Base-by-base conservation (phyloP, 1,140 invertebrate genomes). In the Drosophila melanica region DNA sequence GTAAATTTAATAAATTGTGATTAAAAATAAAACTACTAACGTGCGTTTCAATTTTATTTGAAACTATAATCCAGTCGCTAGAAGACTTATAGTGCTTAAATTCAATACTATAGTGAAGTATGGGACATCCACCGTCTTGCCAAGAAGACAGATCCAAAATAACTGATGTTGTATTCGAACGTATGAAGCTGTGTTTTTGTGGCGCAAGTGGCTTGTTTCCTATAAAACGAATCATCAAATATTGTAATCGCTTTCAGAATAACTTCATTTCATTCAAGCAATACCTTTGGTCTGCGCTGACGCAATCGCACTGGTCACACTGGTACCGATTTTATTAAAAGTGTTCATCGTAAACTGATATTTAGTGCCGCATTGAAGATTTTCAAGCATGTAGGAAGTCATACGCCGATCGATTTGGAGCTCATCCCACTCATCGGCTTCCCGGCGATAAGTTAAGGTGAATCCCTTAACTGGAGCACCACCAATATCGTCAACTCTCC, bases 251-350 rank as follows among this genome's bases (percentile, higher is more conserved):
- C n/a, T 12, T 33, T 9, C 12, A 33, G 4, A 18, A 41, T 5
- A 48, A 20, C 11, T 9, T 8, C 27, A 23, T 14, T 5, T 9
- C 5, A 8, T 4, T 9, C 1, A 2, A 7, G 10, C 50, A 1
- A 14, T 57, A 86, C 79, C 90, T 91, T 94, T 94, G 7, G 95
- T 96, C 64, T 93, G 93, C 0, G 93, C 93, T 27, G 92, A 93
- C 42, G 94, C 92, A 27, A 94, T 91, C 3, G 93, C 75, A 81
- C 95, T 96, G 0, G 95, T 93, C 1, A 94, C 93, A 66, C 95
- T 96, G 58, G 92, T 94, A 2, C 96, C 96, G 18, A 96, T 94
- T 92, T 94, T 95, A 77, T 96, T 96, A 79, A 94, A 94, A 0
- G 95, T 94, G 0, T 93, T 94, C 64, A 96, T 91, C 55, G 94